phyloP scores from a whole-genome alignment of 2,888 invertebrate genomes.

The Diadromus collaris region DNA sequence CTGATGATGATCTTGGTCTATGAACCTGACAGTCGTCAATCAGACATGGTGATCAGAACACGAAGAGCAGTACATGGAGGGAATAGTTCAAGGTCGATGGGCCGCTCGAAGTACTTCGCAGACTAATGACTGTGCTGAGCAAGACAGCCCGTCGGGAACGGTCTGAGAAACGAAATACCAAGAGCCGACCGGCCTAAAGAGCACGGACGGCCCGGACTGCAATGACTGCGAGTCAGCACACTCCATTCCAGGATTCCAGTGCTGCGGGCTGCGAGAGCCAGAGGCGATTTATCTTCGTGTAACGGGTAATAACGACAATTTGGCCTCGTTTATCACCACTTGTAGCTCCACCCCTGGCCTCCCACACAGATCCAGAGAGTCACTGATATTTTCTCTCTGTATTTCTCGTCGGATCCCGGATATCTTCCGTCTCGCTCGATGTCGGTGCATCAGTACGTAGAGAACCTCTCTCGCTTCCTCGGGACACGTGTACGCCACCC shows the following conservation, averaged over 20 bases:
- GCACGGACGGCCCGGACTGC: neutral
- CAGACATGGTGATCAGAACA: neutral
- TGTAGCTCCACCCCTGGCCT: constrained; percentile 77
- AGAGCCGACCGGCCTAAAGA: neutral
- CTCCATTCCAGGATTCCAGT: constrained; percentile 34
- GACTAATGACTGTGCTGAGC: constrained; percentile 1
- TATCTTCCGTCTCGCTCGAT: constrained; percentile 51
- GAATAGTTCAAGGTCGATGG: neutral
- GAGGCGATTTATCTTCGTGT: constrained; percentile 65
- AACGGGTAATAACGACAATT: constrained; percentile 76
- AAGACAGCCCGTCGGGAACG: neutral
- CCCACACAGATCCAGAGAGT: constrained; percentile 60
- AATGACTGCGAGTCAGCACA: constrained; percentile 9
- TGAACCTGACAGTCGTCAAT: neutral
- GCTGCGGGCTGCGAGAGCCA: constrained; percentile 18
- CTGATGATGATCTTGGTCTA: neutral
- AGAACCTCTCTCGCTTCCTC: constrained; percentile 54
- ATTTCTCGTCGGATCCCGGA: constrained; percentile 10
- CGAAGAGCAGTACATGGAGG: too few relatives aligned
- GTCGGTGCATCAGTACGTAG: constrained; percentile 51
- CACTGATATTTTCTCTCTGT: constrained; percentile 29
- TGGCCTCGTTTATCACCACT: constrained; percentile 79
- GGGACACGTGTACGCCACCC: constrained; percentile 67
- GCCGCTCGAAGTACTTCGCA: neutral
- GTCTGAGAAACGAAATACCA: constrained; percentile 8